Conservation (phyloP, 2,888 invertebrate genomes). For the Dryobotodes eremita region DNA sequence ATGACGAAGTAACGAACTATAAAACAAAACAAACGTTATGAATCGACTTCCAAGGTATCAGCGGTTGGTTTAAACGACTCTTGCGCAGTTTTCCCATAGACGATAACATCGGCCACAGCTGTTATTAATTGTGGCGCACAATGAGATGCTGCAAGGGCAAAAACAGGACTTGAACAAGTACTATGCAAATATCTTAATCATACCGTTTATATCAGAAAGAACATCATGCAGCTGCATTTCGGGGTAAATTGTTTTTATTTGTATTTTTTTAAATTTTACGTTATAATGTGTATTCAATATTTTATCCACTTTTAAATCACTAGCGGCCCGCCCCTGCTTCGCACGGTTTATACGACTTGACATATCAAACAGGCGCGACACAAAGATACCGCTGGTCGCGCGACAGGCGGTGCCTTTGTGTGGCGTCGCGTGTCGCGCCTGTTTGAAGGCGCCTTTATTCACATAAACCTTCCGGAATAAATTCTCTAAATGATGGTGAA, state of each 20-base stretch:
- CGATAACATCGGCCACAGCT: conserved; percentile 74
- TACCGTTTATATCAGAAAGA: conserved; percentile 5
- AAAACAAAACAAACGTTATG: conserved; percentile 34
- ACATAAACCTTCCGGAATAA: not conserved
- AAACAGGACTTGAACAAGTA: conserved; percentile 65
- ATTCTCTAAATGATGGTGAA: not conserved
- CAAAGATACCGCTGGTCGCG: no score
- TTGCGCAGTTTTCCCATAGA: conserved; percentile 74
- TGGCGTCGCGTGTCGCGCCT: no score
- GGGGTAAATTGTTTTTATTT: not conserved
- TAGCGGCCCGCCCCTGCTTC: not conserved
- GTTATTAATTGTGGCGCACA: conserved; percentile 75
- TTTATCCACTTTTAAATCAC: not conserved
- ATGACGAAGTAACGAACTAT: not conserved
- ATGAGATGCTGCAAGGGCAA: conserved; percentile 73
- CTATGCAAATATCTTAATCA: conserved; percentile 55
- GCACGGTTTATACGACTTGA: not conserved
- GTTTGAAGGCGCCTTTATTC: no score
- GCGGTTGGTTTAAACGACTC: conserved; percentile 56
- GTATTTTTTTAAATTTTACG: not conserved
- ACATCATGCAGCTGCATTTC: conserved; percentile 2
- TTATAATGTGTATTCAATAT: not conserved
- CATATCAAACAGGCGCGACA: no score
- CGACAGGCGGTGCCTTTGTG: no score
- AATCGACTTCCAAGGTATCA: conserved; percentile 51